Conservation (phyloP, 1,140 invertebrate species). For the Drosophila mojavensis region DNA sequence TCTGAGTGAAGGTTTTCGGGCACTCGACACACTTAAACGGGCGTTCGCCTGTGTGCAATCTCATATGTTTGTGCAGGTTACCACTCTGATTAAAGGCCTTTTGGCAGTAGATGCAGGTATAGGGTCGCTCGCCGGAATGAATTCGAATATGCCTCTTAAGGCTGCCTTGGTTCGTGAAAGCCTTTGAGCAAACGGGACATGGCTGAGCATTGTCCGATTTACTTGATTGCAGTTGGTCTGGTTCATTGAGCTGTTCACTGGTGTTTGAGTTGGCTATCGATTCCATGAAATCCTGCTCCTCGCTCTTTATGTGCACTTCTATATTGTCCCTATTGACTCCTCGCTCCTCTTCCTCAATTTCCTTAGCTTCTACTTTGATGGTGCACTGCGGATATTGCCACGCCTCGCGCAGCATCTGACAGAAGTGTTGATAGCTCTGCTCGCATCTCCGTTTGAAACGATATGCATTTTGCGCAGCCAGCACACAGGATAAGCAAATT, state of each 20-base stretch:
- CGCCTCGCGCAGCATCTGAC: not conserved
- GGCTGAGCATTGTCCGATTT: not conserved
- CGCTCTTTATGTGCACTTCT: not conserved
- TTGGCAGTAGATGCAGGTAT: slow-evolving; percentile 8
- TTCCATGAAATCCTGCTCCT: not conserved
- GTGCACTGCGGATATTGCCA: slow-evolving; percentile 2
- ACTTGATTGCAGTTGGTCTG: not conserved
- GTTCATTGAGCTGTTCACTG: not conserved
- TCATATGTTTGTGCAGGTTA: slow-evolving; percentile 15
- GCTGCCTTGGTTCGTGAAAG: slow-evolving; percentile 1
- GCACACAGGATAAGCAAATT: slow-evolving; percentile 6
- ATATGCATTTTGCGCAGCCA: slow-evolving; percentile 7
- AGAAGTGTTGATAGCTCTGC: slow-evolving; percentile 19
- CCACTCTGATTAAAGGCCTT: not conserved
- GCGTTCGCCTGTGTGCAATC: slow-evolving; percentile 23
- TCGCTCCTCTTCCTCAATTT: not conserved
- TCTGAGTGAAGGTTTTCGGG: slow-evolving; percentile 12
- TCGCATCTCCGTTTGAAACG: slow-evolving; percentile 16
- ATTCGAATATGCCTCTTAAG: slow-evolving; percentile 4
- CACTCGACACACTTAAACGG: slow-evolving; percentile 12
- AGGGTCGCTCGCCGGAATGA: slow-evolving; percentile 9
- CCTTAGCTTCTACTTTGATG: slow-evolving; percentile 1
- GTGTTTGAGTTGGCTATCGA: not conserved
- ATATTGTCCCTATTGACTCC: too few species aligned
- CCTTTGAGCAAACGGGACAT: slow-evolving; percentile 5